Evolutionary conservation across 1,140 invertebrate species (phyloP).

Genomic region (Octopus bimaculoides): DNA sequence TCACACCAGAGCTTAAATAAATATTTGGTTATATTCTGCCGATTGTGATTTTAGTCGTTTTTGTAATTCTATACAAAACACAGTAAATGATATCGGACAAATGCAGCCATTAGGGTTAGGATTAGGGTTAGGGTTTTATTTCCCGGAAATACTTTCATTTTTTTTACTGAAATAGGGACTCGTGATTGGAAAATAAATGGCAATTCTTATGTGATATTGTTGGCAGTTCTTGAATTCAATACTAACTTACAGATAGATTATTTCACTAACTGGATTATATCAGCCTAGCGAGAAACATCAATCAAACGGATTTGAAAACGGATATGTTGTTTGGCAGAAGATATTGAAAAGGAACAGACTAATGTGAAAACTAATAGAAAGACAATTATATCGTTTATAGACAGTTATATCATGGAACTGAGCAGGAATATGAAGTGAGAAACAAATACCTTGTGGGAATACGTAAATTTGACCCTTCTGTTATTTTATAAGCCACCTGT

Average conservation of each 20-base stretch:
- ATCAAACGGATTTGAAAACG: not conserved
- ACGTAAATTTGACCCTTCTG: slow-evolving; percentile 24
- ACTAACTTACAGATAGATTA: not conserved
- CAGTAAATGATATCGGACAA: not conserved
- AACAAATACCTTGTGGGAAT: slow-evolving; percentile 30
- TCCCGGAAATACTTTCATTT: too few relatives aligned
- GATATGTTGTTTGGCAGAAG: not conserved
- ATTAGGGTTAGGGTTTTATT: too few relatives aligned
- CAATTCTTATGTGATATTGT: too few relatives aligned
- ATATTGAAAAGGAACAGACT: not conserved
- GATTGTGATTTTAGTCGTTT: not conserved
- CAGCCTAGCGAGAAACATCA: not conserved
- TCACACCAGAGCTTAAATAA: not conserved
- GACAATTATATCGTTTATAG: too few relatives aligned
- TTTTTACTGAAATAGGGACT: too few relatives aligned
- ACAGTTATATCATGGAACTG: too few relatives aligned
- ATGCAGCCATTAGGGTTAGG: too few relatives aligned
- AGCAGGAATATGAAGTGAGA: not conserved
- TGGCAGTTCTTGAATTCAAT: too few relatives aligned
- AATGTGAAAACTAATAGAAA: not conserved
- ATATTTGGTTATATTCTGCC: not conserved
- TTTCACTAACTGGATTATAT: not conserved
- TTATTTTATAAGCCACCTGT: slow-evolving; percentile 34
- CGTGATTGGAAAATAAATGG: too few relatives aligned
- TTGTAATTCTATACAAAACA: not conserved